These are phyloP conservation scores for Poecilus cupreus DNA, from an alignment of 2,888 invertebrate genomes.

Conservation along the genomic window DNA sequence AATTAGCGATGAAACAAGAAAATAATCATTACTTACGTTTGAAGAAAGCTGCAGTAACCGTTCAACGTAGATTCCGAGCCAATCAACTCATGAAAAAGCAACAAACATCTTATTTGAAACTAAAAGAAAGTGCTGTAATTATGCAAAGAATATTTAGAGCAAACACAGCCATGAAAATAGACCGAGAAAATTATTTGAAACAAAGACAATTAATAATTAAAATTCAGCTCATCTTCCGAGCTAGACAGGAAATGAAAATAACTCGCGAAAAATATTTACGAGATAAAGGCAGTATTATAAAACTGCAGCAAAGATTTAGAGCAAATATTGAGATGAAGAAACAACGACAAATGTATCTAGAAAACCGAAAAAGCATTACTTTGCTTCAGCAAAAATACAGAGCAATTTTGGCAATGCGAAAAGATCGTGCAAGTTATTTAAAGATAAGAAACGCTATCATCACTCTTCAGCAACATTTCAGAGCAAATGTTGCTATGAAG, in stretches of 20 bases:
- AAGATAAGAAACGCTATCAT: conserved; percentile 68
- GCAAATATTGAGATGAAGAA: conserved; percentile 67
- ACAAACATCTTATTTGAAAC: conserved; percentile 61
- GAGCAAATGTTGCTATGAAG: conserved; percentile 70
- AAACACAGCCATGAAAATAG: conserved; percentile 64
- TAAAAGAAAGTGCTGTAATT: conserved; percentile 62
- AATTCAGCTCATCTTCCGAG: conserved; percentile 63
- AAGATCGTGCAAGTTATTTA: conserved; percentile 68
- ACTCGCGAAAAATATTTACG: conserved; percentile 66
- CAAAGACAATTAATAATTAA: conserved; percentile 64
- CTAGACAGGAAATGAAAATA: conserved; percentile 65
- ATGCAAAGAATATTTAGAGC: conserved; percentile 70
- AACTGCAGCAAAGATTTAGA: conserved; percentile 67
- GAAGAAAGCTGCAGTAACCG: conserved; percentile 67
- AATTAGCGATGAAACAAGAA: conserved; percentile 66
- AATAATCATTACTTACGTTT: conserved; percentile 63
- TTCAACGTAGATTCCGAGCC: conserved; percentile 69
- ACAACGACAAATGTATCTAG: conserved; percentile 65
- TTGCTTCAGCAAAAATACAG: conserved; percentile 63
- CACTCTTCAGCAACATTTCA: conserved; percentile 71
- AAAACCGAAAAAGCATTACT: conserved; percentile 67
- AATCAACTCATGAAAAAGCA: conserved; percentile 65
- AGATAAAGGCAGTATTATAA: conserved; percentile 65
- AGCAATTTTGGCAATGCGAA: conserved; percentile 67
- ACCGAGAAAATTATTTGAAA: conserved; percentile 62